phyloP scores from a whole-genome alignment of 1,140 invertebrate genomes.

The Pentalonia nigronervosa region DNA sequence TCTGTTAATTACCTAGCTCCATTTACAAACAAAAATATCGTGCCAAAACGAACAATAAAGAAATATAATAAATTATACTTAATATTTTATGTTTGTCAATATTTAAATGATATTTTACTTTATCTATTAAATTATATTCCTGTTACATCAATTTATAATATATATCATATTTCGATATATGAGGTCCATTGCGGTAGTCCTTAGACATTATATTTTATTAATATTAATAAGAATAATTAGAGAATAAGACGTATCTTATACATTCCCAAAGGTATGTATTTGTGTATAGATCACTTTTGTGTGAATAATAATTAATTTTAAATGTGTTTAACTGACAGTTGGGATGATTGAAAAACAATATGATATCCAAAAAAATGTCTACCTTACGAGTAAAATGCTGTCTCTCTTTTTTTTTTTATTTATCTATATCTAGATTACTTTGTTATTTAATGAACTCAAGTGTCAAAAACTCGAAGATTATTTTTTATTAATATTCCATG shows the following conservation, averaged over 20 bases:
- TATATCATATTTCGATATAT: neutral
- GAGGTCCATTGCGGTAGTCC: neutral
- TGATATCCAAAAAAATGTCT: neutral
- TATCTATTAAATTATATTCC: neutral
- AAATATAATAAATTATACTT: neutral
- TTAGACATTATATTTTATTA: neutral
- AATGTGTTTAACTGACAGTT: neutral
- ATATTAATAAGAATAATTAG: neutral
- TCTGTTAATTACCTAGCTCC: neutral
- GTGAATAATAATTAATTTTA: neutral
- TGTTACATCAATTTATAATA: neutral
- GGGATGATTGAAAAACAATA: neutral
- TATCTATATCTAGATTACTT: neutral
- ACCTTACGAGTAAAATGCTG: neutral
- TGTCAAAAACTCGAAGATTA: neutral
- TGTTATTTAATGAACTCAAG: neutral
- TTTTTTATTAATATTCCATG: neutral
- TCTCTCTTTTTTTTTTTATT: no score
- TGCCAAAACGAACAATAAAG: neutral
- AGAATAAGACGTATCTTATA: neutral
- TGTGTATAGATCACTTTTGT: neutral
- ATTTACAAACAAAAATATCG: no score
- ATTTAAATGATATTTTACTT: neutral
- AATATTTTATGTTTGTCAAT: neutral
- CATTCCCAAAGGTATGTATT: neutral